Evolutionary conservation across 2,113 vertebrate genomes (phyloP).

Genomic region (Phainopepla nitens): DNA sequence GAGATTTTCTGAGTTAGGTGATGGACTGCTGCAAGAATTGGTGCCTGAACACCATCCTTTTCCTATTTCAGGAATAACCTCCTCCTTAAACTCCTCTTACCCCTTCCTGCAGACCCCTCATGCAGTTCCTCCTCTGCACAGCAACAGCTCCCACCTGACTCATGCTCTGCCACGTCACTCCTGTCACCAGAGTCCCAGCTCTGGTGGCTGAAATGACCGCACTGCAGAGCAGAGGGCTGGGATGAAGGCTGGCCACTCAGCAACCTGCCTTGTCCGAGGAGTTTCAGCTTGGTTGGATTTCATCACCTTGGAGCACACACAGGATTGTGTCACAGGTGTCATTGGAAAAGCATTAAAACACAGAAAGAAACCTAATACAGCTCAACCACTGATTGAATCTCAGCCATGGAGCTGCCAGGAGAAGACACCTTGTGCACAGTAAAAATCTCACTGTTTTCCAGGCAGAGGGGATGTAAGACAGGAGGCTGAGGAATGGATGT

Average conservation of each 20-base stretch:
- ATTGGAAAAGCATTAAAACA: slow-evolving; percentile 37
- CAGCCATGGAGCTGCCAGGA: background rate
- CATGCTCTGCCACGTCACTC: background rate
- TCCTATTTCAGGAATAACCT: background rate
- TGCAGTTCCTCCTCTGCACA: background rate
- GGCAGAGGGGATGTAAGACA: background rate
- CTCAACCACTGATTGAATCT: background rate
- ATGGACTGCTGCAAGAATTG: background rate
- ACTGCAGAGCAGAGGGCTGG: background rate
- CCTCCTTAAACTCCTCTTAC: rapidly evolving
- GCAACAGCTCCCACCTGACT: background rate
- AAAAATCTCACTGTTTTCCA: background rate
- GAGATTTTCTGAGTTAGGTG: background rate
- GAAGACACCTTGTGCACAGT: background rate
- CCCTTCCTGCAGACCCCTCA: background rate
- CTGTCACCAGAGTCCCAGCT: background rate
- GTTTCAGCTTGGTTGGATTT: slow-evolving; percentile 38
- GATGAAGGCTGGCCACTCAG: background rate
- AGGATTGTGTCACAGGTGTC: slow-evolving; percentile 30
- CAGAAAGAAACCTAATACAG: background rate
- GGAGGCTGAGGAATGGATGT: background rate
- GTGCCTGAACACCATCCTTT: background rate
- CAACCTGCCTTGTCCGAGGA: slow-evolving; percentile 20
- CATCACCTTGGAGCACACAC: slow-evolving; percentile 55
- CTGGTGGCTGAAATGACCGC: background rate